phyloP scores from a whole-genome alignment of 2,888 invertebrate genomes.

The Ormyrus nitidulus region DNA sequence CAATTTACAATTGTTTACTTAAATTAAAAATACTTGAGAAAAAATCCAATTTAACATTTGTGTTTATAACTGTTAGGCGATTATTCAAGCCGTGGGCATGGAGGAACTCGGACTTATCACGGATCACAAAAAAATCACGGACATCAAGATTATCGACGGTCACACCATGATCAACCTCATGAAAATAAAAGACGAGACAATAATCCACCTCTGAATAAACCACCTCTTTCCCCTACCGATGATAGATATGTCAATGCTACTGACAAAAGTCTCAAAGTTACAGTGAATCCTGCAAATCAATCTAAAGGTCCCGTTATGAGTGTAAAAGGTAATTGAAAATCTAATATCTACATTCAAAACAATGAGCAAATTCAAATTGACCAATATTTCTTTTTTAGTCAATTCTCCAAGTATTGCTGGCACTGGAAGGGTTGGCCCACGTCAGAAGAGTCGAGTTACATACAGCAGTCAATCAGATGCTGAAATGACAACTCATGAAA shows the following conservation, averaged over 20 bases:
- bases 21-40: not conserved
- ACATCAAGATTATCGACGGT: constrained; percentile 63
- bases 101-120: constrained; percentile 59
- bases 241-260: constrained; percentile 65
- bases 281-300: constrained; percentile 63
- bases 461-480: constrained; percentile 70
- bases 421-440: constrained; percentile 74
- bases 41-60: no score
- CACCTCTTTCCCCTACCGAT: constrained; percentile 57
- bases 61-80: constrained; percentile 58
- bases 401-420: constrained; percentile 73
- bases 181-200: constrained; percentile 56
- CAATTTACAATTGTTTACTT: not conserved
- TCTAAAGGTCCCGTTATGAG: constrained; percentile 69
- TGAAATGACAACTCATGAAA: constrained; percentile 61
- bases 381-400: constrained; percentile 65
- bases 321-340: constrained; percentile 66
- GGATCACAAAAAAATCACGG: constrained; percentile 61
- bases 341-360: not conserved
- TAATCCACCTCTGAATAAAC: constrained; percentile 39
- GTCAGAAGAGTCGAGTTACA: constrained; percentile 70
- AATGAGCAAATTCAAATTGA: not conserved
- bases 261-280: constrained; percentile 68
- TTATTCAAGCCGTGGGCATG: constrained; percentile 61
- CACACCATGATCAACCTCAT: constrained; percentile 63